Percentiles rank a stretch among this genome's conserved stretches.
These are phyloP conservation scores for Anniella stebbinsi DNA, from an alignment of 2,797 vertebrate species.

Conservation along the genomic window DNA sequence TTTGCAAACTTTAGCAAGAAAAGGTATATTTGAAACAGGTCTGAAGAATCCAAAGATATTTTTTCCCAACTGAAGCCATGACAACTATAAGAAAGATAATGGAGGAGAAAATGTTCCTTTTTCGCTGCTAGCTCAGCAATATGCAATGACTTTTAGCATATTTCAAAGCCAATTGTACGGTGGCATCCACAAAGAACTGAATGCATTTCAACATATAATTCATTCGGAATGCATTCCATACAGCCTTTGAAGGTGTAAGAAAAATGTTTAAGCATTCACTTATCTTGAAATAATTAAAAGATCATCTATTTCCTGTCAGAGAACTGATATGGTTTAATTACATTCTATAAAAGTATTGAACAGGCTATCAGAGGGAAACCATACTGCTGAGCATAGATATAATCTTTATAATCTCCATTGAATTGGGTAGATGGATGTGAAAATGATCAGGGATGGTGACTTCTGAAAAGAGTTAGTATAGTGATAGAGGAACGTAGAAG, in stretches of 20 bases:
- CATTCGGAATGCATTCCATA: conserved; percentile 43
- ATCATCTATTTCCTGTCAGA: conserved; percentile 81
- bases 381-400: conserved; percentile 69
- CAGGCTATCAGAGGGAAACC: conserved; percentile 65
- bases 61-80: not conserved
- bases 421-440: conserved; percentile 39
- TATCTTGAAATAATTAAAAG: conserved; percentile 82
- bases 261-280: conserved; percentile 76
- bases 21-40: not conserved
- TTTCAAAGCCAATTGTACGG: conserved; percentile 16
- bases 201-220: conserved; percentile 34
- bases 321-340: conserved; percentile 80
- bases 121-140: not conserved
- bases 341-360: conserved; percentile 81
- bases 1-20: not conserved
- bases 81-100: not conserved
- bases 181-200: conserved; percentile 4
- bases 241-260: conserved; percentile 58
- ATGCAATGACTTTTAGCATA: not conserved
- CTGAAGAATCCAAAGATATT: not conserved
- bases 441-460: conserved; percentile 42
- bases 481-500: not conserved
- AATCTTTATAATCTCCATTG: conserved; percentile 71
- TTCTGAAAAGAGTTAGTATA: conserved; percentile 23
- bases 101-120: not conserved